These are phyloP conservation scores for Burhinus oedicnemus DNA, from an alignment of 2,113 vertebrate species.

Conservation along the genomic window DNA sequence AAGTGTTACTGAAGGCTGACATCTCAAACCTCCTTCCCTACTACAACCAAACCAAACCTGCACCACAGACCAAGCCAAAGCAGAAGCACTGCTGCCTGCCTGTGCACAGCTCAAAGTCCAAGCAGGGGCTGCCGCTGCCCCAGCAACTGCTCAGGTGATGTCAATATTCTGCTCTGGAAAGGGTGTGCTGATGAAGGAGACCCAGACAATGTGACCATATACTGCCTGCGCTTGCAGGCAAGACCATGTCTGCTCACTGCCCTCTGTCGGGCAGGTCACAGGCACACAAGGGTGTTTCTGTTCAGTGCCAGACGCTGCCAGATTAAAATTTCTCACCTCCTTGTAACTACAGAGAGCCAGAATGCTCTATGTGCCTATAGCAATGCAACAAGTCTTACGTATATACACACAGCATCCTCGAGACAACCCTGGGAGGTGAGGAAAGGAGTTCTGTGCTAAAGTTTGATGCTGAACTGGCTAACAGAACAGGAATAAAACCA, in stretches of 20 bases:
- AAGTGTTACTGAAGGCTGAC: not conserved
- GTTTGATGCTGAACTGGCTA: not conserved
- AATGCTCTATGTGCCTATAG: not conserved
- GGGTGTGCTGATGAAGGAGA: not conserved
- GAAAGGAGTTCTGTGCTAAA: not conserved
- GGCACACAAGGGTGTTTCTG: not conserved
- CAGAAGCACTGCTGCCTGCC: not conserved
- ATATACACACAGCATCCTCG: not conserved
- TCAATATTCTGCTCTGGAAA: not conserved
- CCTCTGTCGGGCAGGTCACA: not conserved
- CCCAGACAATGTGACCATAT: rapidly evolving
- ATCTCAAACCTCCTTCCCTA: not conserved
- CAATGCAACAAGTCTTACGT: rapidly evolving
- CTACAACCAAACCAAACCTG: not conserved
- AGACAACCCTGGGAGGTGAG: not conserved
- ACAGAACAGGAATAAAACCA: not conserved
- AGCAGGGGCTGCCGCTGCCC: not conserved
- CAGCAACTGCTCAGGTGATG: not conserved
- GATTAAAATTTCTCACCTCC: not conserved
- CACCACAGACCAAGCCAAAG: not conserved
- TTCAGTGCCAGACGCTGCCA: not conserved
- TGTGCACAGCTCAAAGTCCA: not conserved
- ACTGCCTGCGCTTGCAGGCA: not conserved
- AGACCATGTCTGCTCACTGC: not conserved
- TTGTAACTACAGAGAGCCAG: not conserved